Conservation (phyloP, 2,113 vertebrate species). For the Grammomys surdaster region DNA sequence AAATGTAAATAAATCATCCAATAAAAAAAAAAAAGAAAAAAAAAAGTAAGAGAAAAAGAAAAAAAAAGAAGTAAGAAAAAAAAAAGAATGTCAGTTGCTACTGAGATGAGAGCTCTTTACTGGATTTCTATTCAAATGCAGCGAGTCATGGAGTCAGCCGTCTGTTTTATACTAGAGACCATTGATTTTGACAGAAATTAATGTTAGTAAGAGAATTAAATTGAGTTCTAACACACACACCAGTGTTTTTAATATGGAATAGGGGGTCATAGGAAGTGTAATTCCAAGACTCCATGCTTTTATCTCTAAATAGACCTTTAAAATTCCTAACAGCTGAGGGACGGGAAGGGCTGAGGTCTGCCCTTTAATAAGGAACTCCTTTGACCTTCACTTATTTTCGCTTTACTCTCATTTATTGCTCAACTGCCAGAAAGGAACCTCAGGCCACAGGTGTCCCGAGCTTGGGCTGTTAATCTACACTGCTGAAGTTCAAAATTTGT, state of each 20-base stretch:
- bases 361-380: neutral
- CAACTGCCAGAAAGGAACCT: neutral
- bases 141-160: neutral
- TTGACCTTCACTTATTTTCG: neutral
- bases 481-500: neutral
- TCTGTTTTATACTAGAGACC: neutral
- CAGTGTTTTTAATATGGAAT: neutral
- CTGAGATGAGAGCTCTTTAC: neutral
- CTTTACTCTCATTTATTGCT: neutral
- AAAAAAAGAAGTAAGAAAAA: too few relatives aligned
- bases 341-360: neutral
- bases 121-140: neutral
- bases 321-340: neutral
- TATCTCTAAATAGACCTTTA: neutral
- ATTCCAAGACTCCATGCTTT: neutral
- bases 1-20: too few relatives aligned
- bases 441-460: neutral
- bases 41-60: too few relatives aligned
- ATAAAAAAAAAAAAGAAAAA: too few relatives aligned
- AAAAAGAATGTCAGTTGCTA: neutral
- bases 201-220: neutral
- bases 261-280: neutral
- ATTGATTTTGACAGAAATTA: neutral
- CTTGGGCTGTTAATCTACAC: neutral
- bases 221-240: constrained; percentile 19